Evolutionary conservation across 2,113 vertebrate genomes (phyloP).

Genomic region (Brachionichthys hirsutus): DNA sequence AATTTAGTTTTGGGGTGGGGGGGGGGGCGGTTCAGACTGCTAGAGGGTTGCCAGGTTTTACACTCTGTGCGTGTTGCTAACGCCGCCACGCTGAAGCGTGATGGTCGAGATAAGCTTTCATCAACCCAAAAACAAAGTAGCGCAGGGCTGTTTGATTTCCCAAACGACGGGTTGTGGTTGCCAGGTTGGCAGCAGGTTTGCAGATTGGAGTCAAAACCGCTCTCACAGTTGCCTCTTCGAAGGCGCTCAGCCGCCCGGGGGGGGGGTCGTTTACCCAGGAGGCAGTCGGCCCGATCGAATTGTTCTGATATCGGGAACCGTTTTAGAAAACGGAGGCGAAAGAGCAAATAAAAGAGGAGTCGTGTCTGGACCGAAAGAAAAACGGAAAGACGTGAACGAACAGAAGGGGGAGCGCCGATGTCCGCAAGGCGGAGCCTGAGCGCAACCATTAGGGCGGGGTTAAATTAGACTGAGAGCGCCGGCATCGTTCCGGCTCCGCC

Average conservation of each 20-base stretch:
- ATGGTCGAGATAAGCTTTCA: slow-evolving; percentile 2
- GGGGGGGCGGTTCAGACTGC: neutral
- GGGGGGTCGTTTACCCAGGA: neutral
- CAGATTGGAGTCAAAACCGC: neutral
- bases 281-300: neutral
- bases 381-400: neutral
- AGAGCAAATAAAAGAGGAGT: neutral
- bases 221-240: slow-evolving; percentile 13
- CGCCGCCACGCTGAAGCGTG: neutral
- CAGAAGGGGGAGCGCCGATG: neutral
- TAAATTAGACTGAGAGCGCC: too few species aligned
- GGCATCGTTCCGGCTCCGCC: too few species aligned
- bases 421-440: neutral
- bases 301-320: neutral
- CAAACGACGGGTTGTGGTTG: neutral
- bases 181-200: neutral
- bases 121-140: neutral
- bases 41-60: slow-evolving; percentile 1
- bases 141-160: neutral
- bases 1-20: too few species aligned
- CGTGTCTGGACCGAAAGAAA: neutral
- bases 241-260: slow-evolving; percentile 2
- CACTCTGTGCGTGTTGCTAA: too few species aligned
- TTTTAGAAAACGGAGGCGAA: neutral
- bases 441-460: too few species aligned